These are phyloP conservation scores for Leiothrix lutea DNA, from an alignment of 2,113 vertebrate species.

Conservation along the genomic window DNA sequence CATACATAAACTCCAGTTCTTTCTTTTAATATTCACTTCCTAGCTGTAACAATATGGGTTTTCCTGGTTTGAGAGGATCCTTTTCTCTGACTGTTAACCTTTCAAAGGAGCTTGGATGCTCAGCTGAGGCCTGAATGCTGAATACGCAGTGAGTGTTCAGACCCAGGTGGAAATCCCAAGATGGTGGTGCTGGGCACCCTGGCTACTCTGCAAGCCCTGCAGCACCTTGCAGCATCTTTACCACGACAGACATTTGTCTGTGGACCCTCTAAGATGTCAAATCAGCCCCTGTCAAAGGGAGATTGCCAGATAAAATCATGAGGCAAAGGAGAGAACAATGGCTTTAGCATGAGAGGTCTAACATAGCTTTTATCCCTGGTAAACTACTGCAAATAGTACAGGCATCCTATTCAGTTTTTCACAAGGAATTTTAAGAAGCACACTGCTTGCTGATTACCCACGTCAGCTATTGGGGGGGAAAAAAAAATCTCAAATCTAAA, in stretches of 20 bases:
- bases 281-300: background rate
- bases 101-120: background rate
- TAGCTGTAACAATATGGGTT: background rate
- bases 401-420: background rate
- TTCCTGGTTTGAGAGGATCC: background rate
- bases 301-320: background rate
- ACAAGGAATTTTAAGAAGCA: background rate
- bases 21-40: background rate
- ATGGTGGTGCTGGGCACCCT: background rate
- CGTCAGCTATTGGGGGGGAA: background rate
- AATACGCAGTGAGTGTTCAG: background rate
- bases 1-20: fast-evolving
- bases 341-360: background rate
- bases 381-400: background rate
- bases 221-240: background rate
- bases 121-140: background rate
- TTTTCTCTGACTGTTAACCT: background rate
- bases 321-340: background rate
- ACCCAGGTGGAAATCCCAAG: background rate
- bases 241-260: background rate
- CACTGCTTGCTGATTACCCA: background rate
- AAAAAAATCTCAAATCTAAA: background rate
- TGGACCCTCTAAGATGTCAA: background rate
- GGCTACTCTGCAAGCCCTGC: background rate
- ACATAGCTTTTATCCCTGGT: background rate